Conservation (phyloP, 2,888 invertebrate species). For the Drosophila siamana region DNA sequence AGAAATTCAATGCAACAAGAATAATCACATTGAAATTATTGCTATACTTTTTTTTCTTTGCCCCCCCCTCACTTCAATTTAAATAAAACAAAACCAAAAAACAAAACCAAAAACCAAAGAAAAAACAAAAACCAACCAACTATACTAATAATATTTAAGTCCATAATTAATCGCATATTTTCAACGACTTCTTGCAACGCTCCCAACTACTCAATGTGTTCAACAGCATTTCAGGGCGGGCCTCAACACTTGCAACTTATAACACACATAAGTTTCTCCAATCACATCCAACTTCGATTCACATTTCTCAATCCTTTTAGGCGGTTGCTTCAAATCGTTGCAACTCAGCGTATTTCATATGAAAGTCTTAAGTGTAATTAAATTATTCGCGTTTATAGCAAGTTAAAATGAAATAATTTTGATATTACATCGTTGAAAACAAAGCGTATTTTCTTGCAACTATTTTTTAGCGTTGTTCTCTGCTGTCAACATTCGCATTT, state of each 20-base stretch:
- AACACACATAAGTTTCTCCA: not conserved
- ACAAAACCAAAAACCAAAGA: not conserved
- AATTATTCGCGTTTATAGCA: too few relatives aligned
- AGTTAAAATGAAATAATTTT: too few relatives aligned
- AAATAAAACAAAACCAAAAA: not conserved
- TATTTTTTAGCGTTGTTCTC: too few relatives aligned
- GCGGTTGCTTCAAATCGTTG: not conserved
- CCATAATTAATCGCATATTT: not conserved
- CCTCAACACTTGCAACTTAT: too few relatives aligned
- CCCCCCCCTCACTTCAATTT: not conserved
- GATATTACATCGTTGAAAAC: too few relatives aligned
- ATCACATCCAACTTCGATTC: not conserved
- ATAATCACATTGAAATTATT: constrained; percentile 74
- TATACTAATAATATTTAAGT: not conserved
- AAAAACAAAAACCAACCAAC: not conserved
- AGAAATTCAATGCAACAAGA: constrained; percentile 81
- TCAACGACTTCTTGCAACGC: not conserved
- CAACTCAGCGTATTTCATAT: not conserved
- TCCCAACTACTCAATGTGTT: not conserved
- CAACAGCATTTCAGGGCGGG: constrained; percentile 7
- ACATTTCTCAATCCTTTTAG: not conserved
- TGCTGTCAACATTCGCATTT: too few relatives aligned
- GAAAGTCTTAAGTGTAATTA: not conserved
- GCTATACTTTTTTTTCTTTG: not conserved
- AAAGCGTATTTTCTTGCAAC: too few relatives aligned